A percentile compares a stretch with the other conserved stretches of the same genome.
Conservation (phyloP, 2,797 vertebrate genomes). For the Sebastes baramenuke region DNA sequence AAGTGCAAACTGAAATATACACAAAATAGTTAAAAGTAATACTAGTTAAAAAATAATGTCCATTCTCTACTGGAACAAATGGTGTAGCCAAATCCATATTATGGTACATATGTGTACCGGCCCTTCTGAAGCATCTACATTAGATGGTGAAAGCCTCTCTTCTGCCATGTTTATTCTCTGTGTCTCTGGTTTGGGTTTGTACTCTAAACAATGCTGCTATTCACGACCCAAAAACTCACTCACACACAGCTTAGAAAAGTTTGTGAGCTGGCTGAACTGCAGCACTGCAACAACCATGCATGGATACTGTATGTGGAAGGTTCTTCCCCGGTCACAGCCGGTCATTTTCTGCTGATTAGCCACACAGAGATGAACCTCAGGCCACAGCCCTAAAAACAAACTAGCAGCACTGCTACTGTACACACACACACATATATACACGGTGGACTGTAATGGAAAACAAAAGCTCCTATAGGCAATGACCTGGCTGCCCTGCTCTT, state of each 20-base stretch:
- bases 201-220: slow-evolving; percentile 44
- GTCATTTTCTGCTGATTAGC: slow-evolving; percentile 79
- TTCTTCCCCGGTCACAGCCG: slow-evolving; percentile 56
- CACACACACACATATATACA: slow-evolving; percentile 15
- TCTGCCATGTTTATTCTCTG: slow-evolving; percentile 20
- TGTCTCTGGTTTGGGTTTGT: slow-evolving; percentile 8
- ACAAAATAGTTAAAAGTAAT: not conserved
- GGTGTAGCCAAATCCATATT: not conserved
- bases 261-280: slow-evolving; percentile 28
- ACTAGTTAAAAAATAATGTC: not conserved
- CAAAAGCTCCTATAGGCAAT: slow-evolving; percentile 70
- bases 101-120: not conserved
- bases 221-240: slow-evolving; percentile 6
- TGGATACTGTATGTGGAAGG: slow-evolving; percentile 70
- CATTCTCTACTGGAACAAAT: not conserved
- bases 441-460: slow-evolving; percentile 59
- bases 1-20: not conserved
- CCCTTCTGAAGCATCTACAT: not conserved
- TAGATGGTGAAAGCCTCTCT: not conserved
- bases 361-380: slow-evolving; percentile 70
- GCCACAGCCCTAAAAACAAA: slow-evolving; percentile 76
- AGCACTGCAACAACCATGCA: slow-evolving; percentile 46
- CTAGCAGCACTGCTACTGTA: slow-evolving; percentile 51
- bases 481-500: slow-evolving; percentile 55
- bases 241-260: slow-evolving; percentile 22